These are phyloP conservation scores for Platycnemis pennipes DNA, from an alignment of 2,888 invertebrate genomes.

Conservation along the genomic window DNA sequence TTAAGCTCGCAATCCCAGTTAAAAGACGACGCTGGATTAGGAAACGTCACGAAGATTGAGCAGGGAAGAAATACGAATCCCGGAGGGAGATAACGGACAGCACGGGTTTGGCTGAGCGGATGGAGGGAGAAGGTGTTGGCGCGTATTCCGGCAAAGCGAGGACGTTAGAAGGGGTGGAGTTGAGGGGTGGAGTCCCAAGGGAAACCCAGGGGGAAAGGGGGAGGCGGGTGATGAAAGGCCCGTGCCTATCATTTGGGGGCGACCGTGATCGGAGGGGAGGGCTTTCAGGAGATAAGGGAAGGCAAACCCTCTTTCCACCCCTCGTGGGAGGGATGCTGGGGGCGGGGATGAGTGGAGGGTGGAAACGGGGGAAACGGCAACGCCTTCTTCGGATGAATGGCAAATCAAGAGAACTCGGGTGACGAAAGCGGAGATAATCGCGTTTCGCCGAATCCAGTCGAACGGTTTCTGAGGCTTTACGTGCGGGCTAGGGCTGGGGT, in stretches of 20 bases:
- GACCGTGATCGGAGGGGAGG: neutral
- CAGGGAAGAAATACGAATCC: neutral
- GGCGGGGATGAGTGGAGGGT: neutral
- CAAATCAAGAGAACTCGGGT: conserved; percentile 12
- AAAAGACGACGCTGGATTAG: neutral
- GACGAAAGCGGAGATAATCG: conserved; percentile 16
- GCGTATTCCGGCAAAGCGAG: neutral
- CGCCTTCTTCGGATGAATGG: conserved; percentile 23
- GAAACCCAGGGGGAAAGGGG: neutral
- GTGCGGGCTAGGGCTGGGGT: no score
- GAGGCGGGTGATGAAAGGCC: neutral
- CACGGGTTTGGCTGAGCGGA: neutral
- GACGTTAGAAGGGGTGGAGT: neutral
- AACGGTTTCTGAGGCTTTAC: conserved; percentile 37
- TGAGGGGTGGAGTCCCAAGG: neutral
- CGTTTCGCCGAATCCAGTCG: conserved; percentile 20
- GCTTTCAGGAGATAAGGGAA: neutral
- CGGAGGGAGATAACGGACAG: neutral
- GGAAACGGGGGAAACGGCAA: neutral
- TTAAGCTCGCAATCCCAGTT: neutral
- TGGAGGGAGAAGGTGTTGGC: neutral
- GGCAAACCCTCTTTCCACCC: neutral
- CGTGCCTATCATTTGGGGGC: neutral
- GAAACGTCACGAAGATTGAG: neutral
- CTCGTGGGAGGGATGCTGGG: neutral